These are phyloP conservation scores for Pygocentrus nattereri DNA, from an alignment of 2,797 vertebrate genomes.

Conservation along the genomic window DNA sequence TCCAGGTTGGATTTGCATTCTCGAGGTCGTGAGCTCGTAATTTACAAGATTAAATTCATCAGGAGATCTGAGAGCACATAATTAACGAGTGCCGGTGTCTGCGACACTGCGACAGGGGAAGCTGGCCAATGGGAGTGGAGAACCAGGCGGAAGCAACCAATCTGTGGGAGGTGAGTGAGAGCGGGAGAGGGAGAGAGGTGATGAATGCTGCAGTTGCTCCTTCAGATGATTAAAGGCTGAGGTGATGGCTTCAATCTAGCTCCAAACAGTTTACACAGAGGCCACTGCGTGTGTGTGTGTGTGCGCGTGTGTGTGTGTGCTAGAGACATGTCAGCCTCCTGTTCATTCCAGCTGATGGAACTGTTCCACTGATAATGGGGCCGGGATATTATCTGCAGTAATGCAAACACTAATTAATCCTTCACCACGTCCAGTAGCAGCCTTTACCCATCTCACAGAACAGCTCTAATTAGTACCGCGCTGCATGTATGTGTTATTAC, in stretches of 20 bases:
- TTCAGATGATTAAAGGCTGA: constrained; percentile 38
- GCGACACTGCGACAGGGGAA: constrained; percentile 62
- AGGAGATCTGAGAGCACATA: constrained; percentile 75
- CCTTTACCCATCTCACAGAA: constrained; percentile 9
- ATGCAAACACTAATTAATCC: constrained; percentile 54
- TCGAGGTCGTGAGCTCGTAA: constrained; percentile 76
- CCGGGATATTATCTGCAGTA: constrained; percentile 45
- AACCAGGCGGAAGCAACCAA: background rate
- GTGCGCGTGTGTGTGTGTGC: constrained; percentile 10
- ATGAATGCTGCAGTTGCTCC: background rate
- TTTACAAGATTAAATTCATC: constrained; percentile 87
- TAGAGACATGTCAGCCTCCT: constrained; percentile 9
- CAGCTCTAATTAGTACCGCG: constrained; percentile 33
- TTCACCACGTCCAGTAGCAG: constrained; percentile 26
- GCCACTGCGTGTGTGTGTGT: too few species aligned
- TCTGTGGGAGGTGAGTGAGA: background rate
- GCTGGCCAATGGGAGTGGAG: background rate
- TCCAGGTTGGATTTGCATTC: constrained; percentile 75
- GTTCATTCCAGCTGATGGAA: constrained; percentile 44
- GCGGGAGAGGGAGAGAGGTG: constrained; percentile 17
- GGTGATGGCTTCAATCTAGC: constrained; percentile 52
- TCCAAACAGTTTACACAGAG: constrained; percentile 47
- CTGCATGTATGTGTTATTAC: constrained; percentile 26
- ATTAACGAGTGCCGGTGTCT: constrained; percentile 76
- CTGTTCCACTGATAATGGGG: constrained; percentile 45